Evolutionary conservation across 1,140 invertebrate species (phyloP).

Genomic region (Apis dorsata): DNA sequence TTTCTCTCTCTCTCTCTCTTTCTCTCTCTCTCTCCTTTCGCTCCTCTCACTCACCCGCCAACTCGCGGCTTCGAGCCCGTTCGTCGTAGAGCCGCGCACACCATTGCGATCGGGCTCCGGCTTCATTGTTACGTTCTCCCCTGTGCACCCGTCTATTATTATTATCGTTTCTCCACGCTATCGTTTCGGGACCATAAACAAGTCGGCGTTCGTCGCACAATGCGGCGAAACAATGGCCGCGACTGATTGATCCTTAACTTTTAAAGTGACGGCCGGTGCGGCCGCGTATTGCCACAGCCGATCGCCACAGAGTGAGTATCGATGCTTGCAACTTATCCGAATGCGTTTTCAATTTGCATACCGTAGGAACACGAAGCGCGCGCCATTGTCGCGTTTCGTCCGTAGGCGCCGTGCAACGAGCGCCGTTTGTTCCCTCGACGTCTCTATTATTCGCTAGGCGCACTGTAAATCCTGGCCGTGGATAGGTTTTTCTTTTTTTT

Average conservation of each 20-base stretch:
- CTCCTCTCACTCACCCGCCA: neutral
- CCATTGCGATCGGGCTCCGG: slow-evolving; percentile 12
- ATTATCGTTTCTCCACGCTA: slow-evolving; percentile 43
- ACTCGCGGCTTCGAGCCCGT: slow-evolving; percentile 25
- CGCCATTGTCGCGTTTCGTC: slow-evolving; percentile 27
- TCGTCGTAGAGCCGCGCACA: neutral
- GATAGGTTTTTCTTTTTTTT: neutral
- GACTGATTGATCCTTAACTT: slow-evolving; percentile 65
- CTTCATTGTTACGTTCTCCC: slow-evolving; percentile 9
- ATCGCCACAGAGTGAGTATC: slow-evolving; percentile 10
- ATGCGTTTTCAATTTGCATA: slow-evolving; percentile 44
- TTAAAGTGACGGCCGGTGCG: slow-evolving; percentile 34
- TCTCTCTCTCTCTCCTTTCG: neutral
- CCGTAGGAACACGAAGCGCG: slow-evolving; percentile 11
- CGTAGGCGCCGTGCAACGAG: slow-evolving; percentile 19
- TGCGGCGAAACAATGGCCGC: slow-evolving; percentile 36
- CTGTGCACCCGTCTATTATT: slow-evolving; percentile 37
- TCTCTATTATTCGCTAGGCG: slow-evolving; percentile 36
- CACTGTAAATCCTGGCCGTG: neutral
- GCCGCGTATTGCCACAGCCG: neutral
- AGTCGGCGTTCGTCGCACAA: slow-evolving; percentile 43
- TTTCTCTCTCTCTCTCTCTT: slow-evolving; percentile 1
- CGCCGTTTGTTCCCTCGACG: slow-evolving; percentile 16
- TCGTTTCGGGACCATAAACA: slow-evolving; percentile 45
- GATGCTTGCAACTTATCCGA: slow-evolving; percentile 26